These are phyloP conservation scores for Eilema griseolum DNA, from an alignment of 2,888 invertebrate genomes.

Conservation along the genomic window DNA sequence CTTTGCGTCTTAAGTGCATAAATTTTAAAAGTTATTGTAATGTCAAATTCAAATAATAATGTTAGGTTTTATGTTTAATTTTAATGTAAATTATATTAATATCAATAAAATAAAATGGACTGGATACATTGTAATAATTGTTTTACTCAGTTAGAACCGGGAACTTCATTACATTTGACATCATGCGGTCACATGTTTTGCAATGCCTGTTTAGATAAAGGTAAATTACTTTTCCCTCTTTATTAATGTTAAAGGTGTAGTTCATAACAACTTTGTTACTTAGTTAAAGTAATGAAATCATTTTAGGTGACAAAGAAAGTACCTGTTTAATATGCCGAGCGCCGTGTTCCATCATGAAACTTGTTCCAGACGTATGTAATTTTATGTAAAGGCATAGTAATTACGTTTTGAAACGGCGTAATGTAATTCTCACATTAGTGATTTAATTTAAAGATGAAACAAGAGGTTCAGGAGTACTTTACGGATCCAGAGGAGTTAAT, in stretches of 20 bases:
- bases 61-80: conserved; percentile 24
- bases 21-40: conserved; percentile 14
- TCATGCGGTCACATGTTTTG: conserved; percentile 87
- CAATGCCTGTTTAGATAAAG: conserved; percentile 78
- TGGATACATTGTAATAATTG: conserved; percentile 86
- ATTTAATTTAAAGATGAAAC: conserved; percentile 76
- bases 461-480: conserved; percentile 84
- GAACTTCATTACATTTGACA: conserved; percentile 79
- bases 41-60: conserved; percentile 33
- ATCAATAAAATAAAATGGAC: conserved; percentile 68
- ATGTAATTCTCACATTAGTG: conserved; percentile 40
- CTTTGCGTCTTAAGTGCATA: not conserved
- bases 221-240: conserved; percentile 54
- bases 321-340: conserved; percentile 80
- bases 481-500: conserved; percentile 84
- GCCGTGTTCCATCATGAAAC: conserved; percentile 81
- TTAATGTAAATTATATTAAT: conserved; percentile 24
- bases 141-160: conserved; percentile 79
- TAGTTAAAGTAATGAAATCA: conserved; percentile 8
- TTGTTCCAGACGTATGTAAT: conserved; percentile 78
- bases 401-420: conserved; percentile 17
- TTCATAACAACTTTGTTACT: not conserved
- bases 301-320: conserved; percentile 74
- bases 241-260: not conserved
- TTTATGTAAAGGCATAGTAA: conserved; percentile 15